Conservation (phyloP, 2,113 vertebrate genomes). For the Uropsilus gracilis region DNA sequence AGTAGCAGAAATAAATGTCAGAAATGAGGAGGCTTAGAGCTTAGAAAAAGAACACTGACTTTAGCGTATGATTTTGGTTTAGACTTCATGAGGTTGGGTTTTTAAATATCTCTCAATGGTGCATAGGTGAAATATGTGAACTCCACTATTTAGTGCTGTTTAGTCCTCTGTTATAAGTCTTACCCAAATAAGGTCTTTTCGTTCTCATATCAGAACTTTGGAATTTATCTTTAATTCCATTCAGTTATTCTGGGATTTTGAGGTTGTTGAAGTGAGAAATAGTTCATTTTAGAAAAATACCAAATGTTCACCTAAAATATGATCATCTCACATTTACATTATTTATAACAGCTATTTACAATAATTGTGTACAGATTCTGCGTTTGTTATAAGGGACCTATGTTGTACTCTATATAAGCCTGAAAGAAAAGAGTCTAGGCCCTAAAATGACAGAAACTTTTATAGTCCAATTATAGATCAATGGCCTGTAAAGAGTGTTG, state of each 20-base stretch:
- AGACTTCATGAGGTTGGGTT: neutral
- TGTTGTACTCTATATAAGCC: neutral
- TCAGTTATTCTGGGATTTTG: neutral
- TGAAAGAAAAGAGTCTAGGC: neutral
- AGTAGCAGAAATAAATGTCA: neutral
- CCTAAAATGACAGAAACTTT: neutral
- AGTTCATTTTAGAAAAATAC: slow-evolving; percentile 47
- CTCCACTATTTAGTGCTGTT: neutral
- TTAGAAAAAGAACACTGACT: neutral
- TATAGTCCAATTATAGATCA: neutral
- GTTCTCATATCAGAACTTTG: neutral
- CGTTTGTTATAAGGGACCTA: neutral
- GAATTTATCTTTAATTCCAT: neutral
- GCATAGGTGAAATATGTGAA: slow-evolving; percentile 22
- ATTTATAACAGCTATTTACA: neutral
- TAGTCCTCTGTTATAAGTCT: too few relatives aligned
- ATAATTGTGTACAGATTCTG: neutral
- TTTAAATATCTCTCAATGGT: neutral
- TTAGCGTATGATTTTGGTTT: neutral
- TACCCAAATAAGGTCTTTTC: neutral
- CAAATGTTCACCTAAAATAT: neutral
- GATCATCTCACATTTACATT: neutral
- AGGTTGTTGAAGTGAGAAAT: slow-evolving; percentile 22
- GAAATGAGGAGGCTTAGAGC: neutral
- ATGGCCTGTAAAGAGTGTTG: neutral